Evolutionary conservation across 92 coral and sea anemone genomes (phyloP), one percentile per base, ranked within the genome.

Genomic region (Epizoanthus stellaris): DNA sequence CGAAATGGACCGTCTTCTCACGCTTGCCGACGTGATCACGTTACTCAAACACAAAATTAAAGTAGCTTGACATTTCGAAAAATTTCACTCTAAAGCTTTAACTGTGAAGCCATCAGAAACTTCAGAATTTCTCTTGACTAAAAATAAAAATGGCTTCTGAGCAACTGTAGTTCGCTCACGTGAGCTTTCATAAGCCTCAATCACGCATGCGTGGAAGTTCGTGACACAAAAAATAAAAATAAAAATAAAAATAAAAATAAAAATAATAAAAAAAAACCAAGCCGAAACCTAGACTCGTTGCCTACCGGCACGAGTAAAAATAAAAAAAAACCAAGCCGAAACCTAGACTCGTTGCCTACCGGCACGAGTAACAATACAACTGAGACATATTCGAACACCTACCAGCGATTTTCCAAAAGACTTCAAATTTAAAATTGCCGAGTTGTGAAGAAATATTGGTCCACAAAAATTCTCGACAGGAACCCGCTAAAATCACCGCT

Each of bases 101-200:
- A n/a, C n/a, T n/a, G n/a, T 69, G 74, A 19, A 69, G 49, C 74
- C 74, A 70, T 43, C 38, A 70, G 20, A 70, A 70, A 19, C 75
- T 70, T 38, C 75, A 42, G 75, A 36, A 70, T 70, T 70, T 70
- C 75, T 70, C 54, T 38, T 39, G 75, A 38, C 43, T 49, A 70
- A 42, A 30, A n/a, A 67, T n/a, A 67, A 67, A 25, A 1, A 67
- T 67, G 71, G 45, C 71, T 7, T 67, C 71, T 23, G 5, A 67
- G 71, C 71, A 67, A 67, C 70, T 65, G 16, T 34, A 34, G n/a
- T 65, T 65, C 9, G 34, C 38, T 65, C 70, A 65, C 70, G 70
- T 65, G 39, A 13, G 70, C 34, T 0, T 16, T 65, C 36, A n/a
- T n/a, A 65, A 65, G 70, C 5, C 70, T 65, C 11, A 65, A 65